Percentiles rank a stretch among this genome's conserved stretches.
These are phyloP conservation scores for Myotis brandtii DNA, from an alignment of 2,113 vertebrate species.

Conservation along the genomic window DNA sequence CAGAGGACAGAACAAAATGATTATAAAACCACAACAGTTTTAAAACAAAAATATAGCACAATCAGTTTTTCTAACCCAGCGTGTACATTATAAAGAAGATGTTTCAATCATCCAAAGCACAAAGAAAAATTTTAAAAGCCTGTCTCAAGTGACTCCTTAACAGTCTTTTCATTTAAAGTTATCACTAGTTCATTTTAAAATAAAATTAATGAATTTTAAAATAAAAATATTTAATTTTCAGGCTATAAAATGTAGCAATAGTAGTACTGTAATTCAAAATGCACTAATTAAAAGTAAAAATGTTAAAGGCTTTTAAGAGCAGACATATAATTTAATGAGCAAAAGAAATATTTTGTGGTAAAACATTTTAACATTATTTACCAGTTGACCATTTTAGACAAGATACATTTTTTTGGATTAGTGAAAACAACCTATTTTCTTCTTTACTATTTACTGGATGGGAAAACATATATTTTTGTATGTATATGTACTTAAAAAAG, in stretches of 20 bases:
- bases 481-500: not conserved
- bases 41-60: constrained; percentile 72
- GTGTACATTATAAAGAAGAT: constrained; percentile 61
- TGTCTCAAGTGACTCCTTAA: constrained; percentile 18
- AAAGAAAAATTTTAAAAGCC: not conserved
- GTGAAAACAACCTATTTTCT: constrained; percentile 3
- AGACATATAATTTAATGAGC: not conserved
- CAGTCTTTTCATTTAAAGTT: not conserved
- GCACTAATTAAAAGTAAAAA: not conserved
- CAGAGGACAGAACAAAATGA: constrained; percentile 89
- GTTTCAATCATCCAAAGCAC: constrained; percentile 44
- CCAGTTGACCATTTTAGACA: not conserved
- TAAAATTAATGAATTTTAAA: constrained; percentile 1
- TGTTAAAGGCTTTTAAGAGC: constrained; percentile 33
- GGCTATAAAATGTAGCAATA: constrained; percentile 17
- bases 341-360: constrained; percentile 22
- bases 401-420: not conserved
- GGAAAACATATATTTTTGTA: not conserved
- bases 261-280: not conserved
- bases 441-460: not conserved
- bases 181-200: constrained; percentile 8
- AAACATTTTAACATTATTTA: constrained; percentile 45
- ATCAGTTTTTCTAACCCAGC: constrained; percentile 61
- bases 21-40: constrained; percentile 79
- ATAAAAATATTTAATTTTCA: not conserved